phyloP scores from a whole-genome alignment of 2,113 vertebrate species.

The Megaceryle torquata region DNA sequence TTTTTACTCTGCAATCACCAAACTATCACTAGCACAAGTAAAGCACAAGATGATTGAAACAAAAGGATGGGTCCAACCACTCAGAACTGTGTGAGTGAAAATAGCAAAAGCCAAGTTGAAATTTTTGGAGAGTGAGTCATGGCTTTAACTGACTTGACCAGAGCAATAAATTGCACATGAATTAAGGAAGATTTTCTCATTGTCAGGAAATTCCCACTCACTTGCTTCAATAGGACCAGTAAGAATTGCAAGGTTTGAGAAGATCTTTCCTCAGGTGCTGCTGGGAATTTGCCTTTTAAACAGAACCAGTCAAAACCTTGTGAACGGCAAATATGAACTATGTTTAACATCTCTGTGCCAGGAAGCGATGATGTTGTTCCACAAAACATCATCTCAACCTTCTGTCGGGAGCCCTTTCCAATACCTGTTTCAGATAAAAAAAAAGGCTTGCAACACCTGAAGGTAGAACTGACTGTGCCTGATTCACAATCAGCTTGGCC shows the following conservation, averaged over 20 bases:
- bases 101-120: background rate
- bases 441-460: background rate
- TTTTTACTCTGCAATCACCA: background rate
- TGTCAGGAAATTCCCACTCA: background rate
- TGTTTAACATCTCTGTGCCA: background rate
- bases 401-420: background rate
- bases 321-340: background rate
- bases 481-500: background rate
- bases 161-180: background rate
- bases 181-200: background rate
- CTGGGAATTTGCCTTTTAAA: background rate
- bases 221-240: background rate
- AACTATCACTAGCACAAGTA: background rate
- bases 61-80: background rate
- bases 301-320: background rate
- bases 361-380: background rate
- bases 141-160: background rate
- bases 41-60: background rate
- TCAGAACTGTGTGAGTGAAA: background rate
- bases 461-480: background rate
- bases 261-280: background rate
- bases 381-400: background rate
- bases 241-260: background rate
- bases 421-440: background rate
- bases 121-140: background rate